These are phyloP conservation scores for Drosophila hawaiiensis DNA, from an alignment of 2,888 invertebrate genomes.

Conservation along the genomic window DNA sequence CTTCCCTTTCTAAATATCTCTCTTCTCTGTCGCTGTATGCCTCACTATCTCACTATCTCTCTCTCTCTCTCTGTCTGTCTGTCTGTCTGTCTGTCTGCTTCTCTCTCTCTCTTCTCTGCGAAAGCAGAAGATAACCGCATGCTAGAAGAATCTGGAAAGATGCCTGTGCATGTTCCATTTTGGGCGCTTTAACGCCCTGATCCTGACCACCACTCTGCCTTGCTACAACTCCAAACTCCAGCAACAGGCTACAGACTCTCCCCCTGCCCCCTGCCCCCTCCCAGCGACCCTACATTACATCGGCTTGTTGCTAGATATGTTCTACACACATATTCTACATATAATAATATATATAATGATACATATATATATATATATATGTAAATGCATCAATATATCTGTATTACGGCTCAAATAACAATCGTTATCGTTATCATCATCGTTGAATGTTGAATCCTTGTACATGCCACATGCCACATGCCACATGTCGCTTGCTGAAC, in stretches of 20 bases:
- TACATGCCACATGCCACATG: constrained; percentile 26
- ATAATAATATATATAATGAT: neutral
- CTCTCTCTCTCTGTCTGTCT: neutral
- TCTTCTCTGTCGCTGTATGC: constrained; percentile 4
- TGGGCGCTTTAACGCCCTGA: constrained; percentile 4
- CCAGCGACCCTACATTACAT: constrained; percentile 4
- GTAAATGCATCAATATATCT: neutral
- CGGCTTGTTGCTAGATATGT: constrained; percentile 25
- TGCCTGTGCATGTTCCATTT: constrained; percentile 25
- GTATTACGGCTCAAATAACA: constrained; percentile 17
- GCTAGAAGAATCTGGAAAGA: constrained; percentile 27
- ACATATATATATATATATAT: neutral
- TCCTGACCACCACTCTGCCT: neutral
- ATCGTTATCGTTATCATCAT: constrained; percentile 46
- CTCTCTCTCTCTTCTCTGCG: neutral
- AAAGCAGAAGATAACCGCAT: constrained; percentile 28
- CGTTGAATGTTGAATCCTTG: constrained; percentile 33
- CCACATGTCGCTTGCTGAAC: constrained; percentile 49
- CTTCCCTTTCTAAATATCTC: constrained; percentile 14
- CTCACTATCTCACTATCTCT: constrained; percentile 2
- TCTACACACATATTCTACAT: constrained; percentile 1
- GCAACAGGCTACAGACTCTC: neutral
- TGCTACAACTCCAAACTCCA: neutral
- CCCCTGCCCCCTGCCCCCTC: neutral
- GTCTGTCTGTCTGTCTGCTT: constrained; percentile 1